These are phyloP conservation scores for Mythimna albipuncta DNA, from an alignment of 2,888 invertebrate species.

Conservation along the genomic window DNA sequence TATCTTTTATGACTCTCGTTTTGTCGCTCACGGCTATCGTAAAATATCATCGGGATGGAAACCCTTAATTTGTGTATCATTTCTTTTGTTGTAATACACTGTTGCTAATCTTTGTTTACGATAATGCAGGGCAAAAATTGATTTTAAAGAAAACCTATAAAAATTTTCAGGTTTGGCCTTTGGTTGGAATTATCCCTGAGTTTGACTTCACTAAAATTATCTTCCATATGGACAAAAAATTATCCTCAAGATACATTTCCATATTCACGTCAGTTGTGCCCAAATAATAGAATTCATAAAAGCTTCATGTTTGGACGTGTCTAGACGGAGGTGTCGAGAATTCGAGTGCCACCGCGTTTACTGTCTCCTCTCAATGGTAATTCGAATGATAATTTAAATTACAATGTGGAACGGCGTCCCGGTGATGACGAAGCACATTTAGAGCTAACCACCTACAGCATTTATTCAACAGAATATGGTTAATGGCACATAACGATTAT, in stretches of 20 bases:
- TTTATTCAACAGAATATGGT: conserved; percentile 74
- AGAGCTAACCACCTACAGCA: conserved; percentile 73
- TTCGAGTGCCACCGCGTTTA: conserved; percentile 85
- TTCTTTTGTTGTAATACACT: conserved; percentile 83
- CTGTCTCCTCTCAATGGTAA: conserved; percentile 75
- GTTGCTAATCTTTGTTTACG: conserved; percentile 82
- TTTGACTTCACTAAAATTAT: conserved; percentile 32
- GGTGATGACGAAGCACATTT: conserved; percentile 82
- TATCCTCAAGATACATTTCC: conserved; percentile 24
- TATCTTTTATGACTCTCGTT: conserved; percentile 84
- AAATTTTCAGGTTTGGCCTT: conserved; percentile 27
- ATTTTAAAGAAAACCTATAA: conserved; percentile 63
- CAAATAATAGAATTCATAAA: conserved; percentile 68
- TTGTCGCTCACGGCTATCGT: conserved; percentile 88
- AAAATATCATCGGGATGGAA: conserved; percentile 86
- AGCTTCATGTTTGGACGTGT: conserved; percentile 64
- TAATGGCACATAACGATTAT: conserved; percentile 65
- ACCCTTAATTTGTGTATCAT: conserved; percentile 89
- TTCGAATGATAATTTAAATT: conserved; percentile 88
- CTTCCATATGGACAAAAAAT: conserved; percentile 15
- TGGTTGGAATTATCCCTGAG: conserved; percentile 37
- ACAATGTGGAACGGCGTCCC: conserved; percentile 86
- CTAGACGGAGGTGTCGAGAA: conserved; percentile 85
- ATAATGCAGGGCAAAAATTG: conserved; percentile 71
- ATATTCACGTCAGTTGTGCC: conserved; percentile 48